phyloP scores from a whole-genome alignment of 2,888 invertebrate species.

The Anorthoa munda region DNA sequence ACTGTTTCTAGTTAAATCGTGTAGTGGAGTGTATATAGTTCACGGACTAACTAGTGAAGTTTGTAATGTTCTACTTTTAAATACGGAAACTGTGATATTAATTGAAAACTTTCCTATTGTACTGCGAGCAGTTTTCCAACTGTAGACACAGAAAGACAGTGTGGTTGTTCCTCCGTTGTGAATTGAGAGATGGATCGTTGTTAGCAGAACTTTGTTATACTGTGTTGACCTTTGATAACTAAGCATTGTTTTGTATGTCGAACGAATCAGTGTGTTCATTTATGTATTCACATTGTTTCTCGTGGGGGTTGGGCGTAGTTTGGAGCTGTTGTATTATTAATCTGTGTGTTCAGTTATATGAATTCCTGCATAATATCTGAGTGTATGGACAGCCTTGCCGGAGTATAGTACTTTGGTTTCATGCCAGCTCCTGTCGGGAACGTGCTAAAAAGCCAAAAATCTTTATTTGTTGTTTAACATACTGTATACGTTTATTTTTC shows the following conservation, averaged over 20 bases:
- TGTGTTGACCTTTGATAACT: slow-evolving; percentile 64
- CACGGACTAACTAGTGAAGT: slow-evolving; percentile 76
- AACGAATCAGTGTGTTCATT: slow-evolving; percentile 58
- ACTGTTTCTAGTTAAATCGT: slow-evolving; percentile 90
- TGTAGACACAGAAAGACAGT: slow-evolving; percentile 77
- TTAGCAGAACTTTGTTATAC: slow-evolving; percentile 61
- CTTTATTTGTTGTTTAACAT: slow-evolving; percentile 42
- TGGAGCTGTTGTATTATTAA: slow-evolving; percentile 47
- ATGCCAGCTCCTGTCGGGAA: slow-evolving; percentile 53
- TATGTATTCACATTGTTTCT: slow-evolving; percentile 56
- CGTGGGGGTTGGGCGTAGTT: slow-evolving; percentile 43
- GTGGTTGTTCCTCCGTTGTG: slow-evolving; percentile 64
- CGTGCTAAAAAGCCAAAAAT: slow-evolving; percentile 42
- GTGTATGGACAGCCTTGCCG: slow-evolving; percentile 38
- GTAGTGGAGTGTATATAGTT: slow-evolving; percentile 85
- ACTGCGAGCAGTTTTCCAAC: slow-evolving; percentile 79
- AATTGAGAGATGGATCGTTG: slow-evolving; percentile 63
- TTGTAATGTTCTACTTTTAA: slow-evolving; percentile 89
- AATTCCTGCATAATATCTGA: slow-evolving; percentile 44
- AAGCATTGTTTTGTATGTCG: slow-evolving; percentile 61
- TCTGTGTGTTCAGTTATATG: slow-evolving; percentile 46
- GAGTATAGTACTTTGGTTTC: slow-evolving; percentile 46
- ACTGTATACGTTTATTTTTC: slow-evolving; percentile 31
- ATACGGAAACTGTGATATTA: slow-evolving; percentile 91
- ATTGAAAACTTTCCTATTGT: slow-evolving; percentile 88